These are phyloP conservation scores for Calliopsis andreniformis DNA, from an alignment of 1,140 invertebrate species.

Conservation along the genomic window DNA sequence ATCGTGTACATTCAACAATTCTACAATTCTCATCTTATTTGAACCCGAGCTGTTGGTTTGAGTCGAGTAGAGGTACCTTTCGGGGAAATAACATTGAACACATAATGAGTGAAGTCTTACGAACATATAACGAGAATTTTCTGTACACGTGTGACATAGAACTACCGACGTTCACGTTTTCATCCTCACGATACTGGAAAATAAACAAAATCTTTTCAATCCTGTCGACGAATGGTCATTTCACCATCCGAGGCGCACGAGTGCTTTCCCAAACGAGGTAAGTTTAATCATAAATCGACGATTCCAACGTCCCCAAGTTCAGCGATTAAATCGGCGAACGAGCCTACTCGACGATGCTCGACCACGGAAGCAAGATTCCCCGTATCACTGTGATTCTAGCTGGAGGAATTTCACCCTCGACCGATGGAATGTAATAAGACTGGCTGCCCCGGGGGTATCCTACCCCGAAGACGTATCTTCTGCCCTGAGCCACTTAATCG, in stretches of 20 bases:
- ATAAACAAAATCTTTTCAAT: constrained; percentile 35
- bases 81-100: too few relatives aligned
- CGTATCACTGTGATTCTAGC: constrained; percentile 7
- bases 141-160: too few relatives aligned
- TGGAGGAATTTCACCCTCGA: constrained; percentile 5
- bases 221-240: not conserved
- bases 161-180: constrained; percentile 8
- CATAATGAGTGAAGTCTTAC: too few relatives aligned
- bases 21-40: too few relatives aligned
- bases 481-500: constrained; percentile 8
- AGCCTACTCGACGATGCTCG: not conserved
- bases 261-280: not conserved
- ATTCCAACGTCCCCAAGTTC: not conserved
- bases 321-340: not conserved
- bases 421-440: constrained; percentile 12
- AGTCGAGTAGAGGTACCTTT: too few relatives aligned
- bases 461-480: constrained; percentile 9
- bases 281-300: not conserved
- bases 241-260: not conserved
- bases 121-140: too few relatives aligned
- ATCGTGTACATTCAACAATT: too few relatives aligned
- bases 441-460: not conserved
- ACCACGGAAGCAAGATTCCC: not conserved
- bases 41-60: too few relatives aligned
- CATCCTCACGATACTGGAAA: constrained; percentile 9